Evolutionary conservation across 2,113 vertebrate genomes (phyloP).

Genomic region (Pterocles gutturalis): DNA sequence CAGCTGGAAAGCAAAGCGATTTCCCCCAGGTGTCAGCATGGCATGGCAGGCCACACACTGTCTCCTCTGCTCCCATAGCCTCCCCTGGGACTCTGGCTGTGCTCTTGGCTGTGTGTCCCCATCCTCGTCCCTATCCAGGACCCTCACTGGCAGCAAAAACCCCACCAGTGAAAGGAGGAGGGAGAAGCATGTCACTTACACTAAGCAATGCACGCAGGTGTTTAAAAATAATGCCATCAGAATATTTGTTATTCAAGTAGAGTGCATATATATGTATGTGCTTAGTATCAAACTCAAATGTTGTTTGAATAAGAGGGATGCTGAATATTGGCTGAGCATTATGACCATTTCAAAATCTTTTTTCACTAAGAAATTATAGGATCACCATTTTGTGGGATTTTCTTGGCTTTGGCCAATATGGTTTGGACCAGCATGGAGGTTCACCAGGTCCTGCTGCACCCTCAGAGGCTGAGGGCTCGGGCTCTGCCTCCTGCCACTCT

Average conservation of each 20-base stretch:
- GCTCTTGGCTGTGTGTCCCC: background rate
- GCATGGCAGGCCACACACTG: background rate
- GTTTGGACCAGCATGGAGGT: background rate
- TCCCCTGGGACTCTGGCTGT: background rate
- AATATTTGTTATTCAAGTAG: background rate
- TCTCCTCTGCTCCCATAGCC: background rate
- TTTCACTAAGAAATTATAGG: background rate
- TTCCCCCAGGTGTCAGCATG: background rate
- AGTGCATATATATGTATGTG: background rate
- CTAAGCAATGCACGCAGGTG: background rate
- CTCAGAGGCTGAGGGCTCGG: background rate
- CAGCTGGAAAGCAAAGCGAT: background rate
- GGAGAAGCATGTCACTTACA: background rate
- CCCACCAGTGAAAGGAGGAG: background rate
- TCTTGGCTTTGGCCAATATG: background rate
- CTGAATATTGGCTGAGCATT: background rate
- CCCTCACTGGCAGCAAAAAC: background rate
- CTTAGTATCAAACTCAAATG: background rate
- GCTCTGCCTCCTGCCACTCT: background rate
- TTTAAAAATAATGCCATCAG: background rate
- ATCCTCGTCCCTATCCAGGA: background rate
- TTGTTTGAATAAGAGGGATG: background rate
- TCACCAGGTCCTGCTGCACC: background rate
- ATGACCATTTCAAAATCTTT: background rate
- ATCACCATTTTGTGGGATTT: background rate